phyloP scores from a whole-genome alignment of 2,113 vertebrate species.

The Antidorcas marsupialis region DNA sequence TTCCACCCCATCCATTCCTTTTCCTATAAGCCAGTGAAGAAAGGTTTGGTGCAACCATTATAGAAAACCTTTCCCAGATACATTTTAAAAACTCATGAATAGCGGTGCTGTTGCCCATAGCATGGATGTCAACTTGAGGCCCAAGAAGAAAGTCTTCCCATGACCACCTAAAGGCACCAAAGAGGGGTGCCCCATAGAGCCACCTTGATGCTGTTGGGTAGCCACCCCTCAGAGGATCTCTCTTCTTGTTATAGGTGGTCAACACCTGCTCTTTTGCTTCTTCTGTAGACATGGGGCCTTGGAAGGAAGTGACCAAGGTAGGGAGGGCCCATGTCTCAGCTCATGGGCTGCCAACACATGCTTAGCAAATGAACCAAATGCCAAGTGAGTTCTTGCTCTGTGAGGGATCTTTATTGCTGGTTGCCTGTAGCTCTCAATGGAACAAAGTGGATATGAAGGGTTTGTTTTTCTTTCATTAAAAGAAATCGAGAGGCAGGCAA shows the following conservation, averaged over 20 bases:
- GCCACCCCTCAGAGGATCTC: slow-evolving; percentile 90
- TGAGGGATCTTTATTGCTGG: slow-evolving; percentile 84
- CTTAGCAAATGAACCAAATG: slow-evolving; percentile 88
- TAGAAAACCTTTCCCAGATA: slow-evolving; percentile 80
- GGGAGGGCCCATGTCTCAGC: slow-evolving; percentile 83
- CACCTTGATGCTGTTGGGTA: slow-evolving; percentile 88
- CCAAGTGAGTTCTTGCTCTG: slow-evolving; percentile 88
- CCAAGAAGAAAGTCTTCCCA: slow-evolving; percentile 80
- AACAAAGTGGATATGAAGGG: slow-evolving; percentile 87
- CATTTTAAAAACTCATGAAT: slow-evolving; percentile 74
- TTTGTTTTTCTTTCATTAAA: not conserved
- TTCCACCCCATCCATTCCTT: slow-evolving; percentile 89
- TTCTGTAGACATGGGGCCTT: slow-evolving; percentile 87
- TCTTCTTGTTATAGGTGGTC: slow-evolving; percentile 89
- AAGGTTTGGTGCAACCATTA: slow-evolving; percentile 77
- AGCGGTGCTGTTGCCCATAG: slow-evolving; percentile 71
- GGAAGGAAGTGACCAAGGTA: slow-evolving; percentile 86
- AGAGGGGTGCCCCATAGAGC: slow-evolving; percentile 78
- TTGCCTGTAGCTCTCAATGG: slow-evolving; percentile 86
- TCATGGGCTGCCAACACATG: slow-evolving; percentile 89
- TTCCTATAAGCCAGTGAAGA: slow-evolving; percentile 83
- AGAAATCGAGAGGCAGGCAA: not conserved
- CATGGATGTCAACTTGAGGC: slow-evolving; percentile 78
- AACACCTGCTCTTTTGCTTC: slow-evolving; percentile 90
- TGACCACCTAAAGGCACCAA: not conserved